Evolutionary conservation across 2,888 invertebrate genomes (phyloP).

Genomic region (Eupithecia insigniata): DNA sequence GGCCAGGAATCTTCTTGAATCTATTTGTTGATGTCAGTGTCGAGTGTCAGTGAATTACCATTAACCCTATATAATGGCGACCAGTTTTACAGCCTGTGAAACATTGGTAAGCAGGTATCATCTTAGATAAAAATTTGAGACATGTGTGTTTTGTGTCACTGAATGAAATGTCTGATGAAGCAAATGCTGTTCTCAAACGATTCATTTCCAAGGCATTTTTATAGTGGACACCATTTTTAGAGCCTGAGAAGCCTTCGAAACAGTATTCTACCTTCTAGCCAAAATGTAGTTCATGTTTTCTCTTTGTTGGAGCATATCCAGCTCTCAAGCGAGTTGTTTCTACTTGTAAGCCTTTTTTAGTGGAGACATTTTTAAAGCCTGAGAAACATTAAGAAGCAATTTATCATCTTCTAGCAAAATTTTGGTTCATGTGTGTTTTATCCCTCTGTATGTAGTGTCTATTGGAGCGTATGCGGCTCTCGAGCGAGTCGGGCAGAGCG

Average conservation of each 20-base stretch:
- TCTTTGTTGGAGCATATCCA: slow-evolving; percentile 84
- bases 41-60: too few relatives aligned
- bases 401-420: slow-evolving; percentile 90
- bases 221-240: too few relatives aligned
- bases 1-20: too few relatives aligned
- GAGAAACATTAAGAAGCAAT: neutral
- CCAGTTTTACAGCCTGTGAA: neutral
- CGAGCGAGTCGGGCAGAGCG: slow-evolving; percentile 88
- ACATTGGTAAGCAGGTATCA: neutral
- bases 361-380: neutral
- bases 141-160: too few relatives aligned
- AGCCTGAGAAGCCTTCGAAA: too few relatives aligned
- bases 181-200: too few relatives aligned
- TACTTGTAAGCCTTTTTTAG: neutral
- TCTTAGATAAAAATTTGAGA: neutral
- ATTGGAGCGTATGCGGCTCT: slow-evolving; percentile 93
- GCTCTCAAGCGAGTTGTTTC: neutral
- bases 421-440: slow-evolving; percentile 90
- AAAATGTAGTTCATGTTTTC: slow-evolving; percentile 93
- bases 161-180: too few relatives aligned
- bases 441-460: slow-evolving; percentile 95
- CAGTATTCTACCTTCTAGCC: slow-evolving; percentile 84
- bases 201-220: too few relatives aligned
- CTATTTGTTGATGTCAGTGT: too few relatives aligned
- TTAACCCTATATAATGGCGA: too few relatives aligned